Conservation (phyloP, 2,113 vertebrate genomes). For the Pipa parva region DNA sequence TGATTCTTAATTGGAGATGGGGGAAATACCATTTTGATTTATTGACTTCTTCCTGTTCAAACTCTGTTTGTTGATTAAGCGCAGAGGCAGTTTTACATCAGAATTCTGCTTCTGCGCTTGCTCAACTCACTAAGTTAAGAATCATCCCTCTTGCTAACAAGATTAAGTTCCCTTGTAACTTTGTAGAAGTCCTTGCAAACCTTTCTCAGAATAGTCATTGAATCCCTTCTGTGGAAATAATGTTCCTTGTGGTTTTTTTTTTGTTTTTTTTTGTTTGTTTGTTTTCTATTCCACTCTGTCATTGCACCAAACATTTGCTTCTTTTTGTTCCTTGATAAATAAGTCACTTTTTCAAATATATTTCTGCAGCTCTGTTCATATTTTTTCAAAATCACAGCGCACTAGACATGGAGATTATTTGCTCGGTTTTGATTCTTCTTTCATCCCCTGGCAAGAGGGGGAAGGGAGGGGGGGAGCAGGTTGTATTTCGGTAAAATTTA, state of each 20-base stretch:
- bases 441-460: not conserved
- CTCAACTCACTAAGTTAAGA: too few relatives aligned
- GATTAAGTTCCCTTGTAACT: too few relatives aligned
- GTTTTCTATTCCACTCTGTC: constrained; percentile 11
- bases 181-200: too few relatives aligned
- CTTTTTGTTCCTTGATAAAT: constrained; percentile 7
- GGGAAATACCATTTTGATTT: too few relatives aligned
- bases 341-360: constrained; percentile 15
- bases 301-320: constrained; percentile 3
- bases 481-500: constrained; percentile 18
- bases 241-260: too few relatives aligned
- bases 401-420: constrained; percentile 29
- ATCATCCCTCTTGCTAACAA: too few relatives aligned
- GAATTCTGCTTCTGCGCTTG: too few relatives aligned
- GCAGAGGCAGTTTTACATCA: too few relatives aligned
- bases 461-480: not conserved
- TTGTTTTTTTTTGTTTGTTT: too few relatives aligned
- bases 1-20: too few relatives aligned
- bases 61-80: too few relatives aligned
- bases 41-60: too few relatives aligned
- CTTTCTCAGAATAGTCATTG: not conserved
- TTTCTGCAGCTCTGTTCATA: constrained; percentile 22
- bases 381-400: constrained; percentile 23
- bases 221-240: constrained; percentile 5
- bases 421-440: constrained; percentile 20